Evolutionary conservation across 2,888 invertebrate species (phyloP), one percentile per base, ranked within the genome.

Genomic region (Scotopteryx bipunctaria): DNA sequence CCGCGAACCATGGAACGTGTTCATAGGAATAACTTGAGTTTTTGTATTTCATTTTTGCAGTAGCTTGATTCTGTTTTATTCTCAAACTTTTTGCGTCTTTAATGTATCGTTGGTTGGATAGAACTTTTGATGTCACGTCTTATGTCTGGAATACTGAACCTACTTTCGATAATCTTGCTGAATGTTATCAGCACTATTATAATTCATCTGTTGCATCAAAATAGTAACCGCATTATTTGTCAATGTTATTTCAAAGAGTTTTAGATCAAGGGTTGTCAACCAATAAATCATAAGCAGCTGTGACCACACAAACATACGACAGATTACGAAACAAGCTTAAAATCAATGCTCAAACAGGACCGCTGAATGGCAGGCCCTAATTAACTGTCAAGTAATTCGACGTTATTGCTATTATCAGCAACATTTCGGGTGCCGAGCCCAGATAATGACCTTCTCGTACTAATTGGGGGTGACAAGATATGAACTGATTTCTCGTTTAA

Each of bases 301-400:
- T 68, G 67, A 73, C 64, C 33, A 48, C 52, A 53, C 68, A 73
- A 76, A 80, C 82, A 83, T 66, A 75, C 75, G 78, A 78, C 76
- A 77, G 76, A 76, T 87, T 86, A 78, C 84, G 82, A 83, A 85
- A 86, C 78, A 73, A 73, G 64, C 72, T 72, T 64, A 79, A 21
- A 42, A 42, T 42, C 79, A 81, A 76, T 74, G 78, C 76, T 73
- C 66, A 73, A 73, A 81, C 81, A 77, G 76, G 76, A 68, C 71
- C 63, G 61, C 71, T 73, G 77, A 83, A 79, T 81, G 84, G 83
- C 86, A 81, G 81, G 66, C 76, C 74, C 86, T 88, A 90, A 90
- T 89, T 88, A 87, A 83, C 81, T 88, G 86, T 85, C 86, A 78
- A 77, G 75, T 83, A 83, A 86, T 83, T 82, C 81, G 78, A 84